Evolutionary conservation across 2,113 vertebrate species (phyloP).

Genomic region (Gyps fulvus): DNA sequence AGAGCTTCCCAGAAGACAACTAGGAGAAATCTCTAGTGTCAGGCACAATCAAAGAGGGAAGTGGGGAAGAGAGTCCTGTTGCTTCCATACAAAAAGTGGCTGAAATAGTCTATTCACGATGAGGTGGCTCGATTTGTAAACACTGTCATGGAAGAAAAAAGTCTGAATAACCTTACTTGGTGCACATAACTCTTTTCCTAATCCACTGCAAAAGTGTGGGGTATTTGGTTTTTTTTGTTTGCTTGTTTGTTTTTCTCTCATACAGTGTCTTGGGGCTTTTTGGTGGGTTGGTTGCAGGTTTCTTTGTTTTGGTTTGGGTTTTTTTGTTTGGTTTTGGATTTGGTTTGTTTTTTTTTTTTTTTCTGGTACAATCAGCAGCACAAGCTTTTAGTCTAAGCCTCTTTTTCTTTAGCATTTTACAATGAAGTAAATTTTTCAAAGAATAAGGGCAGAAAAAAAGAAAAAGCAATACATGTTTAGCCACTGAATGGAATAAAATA

Average conservation of each 20-base stretch:
- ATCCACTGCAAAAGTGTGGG: background rate
- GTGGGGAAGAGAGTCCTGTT: background rate
- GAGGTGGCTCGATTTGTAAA: background rate
- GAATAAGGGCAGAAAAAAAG: background rate
- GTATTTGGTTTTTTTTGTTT: background rate
- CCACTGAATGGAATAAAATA: background rate
- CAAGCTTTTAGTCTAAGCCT: background rate
- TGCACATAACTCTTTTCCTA: background rate
- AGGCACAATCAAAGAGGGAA: background rate
- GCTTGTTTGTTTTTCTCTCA: background rate
- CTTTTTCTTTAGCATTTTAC: background rate
- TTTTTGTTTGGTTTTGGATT: background rate
- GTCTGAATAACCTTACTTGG: background rate
- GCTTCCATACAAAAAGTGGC: fast-evolving
- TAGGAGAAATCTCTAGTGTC: background rate
- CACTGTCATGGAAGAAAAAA: background rate
- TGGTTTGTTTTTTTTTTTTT: no score
- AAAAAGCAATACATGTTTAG: background rate
- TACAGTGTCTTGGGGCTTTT: background rate
- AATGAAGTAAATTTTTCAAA: background rate
- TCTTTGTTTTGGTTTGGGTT: fast-evolving
- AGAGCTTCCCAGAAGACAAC: background rate
- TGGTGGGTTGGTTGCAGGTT: fast-evolving
- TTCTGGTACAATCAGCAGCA: background rate
- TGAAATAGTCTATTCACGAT: background rate